Evolutionary conservation across 2,888 invertebrate species (phyloP), one percentile per base, ranked within the genome.

Genomic region (Augochlorella aurata): DNA sequence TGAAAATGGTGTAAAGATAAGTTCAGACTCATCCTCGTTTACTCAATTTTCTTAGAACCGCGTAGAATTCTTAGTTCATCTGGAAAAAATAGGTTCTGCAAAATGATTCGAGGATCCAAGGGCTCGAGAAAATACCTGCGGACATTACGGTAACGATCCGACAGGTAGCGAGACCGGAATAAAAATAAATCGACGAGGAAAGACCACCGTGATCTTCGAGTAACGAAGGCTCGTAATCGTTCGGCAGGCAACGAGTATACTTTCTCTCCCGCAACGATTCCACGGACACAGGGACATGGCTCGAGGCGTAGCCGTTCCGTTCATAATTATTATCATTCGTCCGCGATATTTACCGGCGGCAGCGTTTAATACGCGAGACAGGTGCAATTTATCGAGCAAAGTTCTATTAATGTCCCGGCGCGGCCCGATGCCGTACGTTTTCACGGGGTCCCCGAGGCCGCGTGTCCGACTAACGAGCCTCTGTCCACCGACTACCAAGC

Each of bases 371-470:
- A 74, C 45, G 21, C 50, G 21, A 21, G 68, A 44, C 72, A 68
- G 67, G 54, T 69, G 45, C 18, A 81, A 83, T 83, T 83, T 77
- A 83, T 81, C 74, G 77, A 21, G 65, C 77, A 63, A 10, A n/a
- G 38, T 49, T 50, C 54, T 58, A 68, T 79, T 82, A 74, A 67
- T 49, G 72, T 54, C 24, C n/a, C 38, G 38, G 52, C 58, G 52
- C 1, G 54, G 2, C 58, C n/a, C 49, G 38, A 38, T 29, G 68
- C 44, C 47, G 65, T 84, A 81, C 76, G 69, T 79, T 75, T 38
- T 63, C 76, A 63, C 58, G 47, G 12, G n/a, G 65, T 29, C 18
- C 63, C 45, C 73, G 63, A 47, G 63, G 38, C 70, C 54, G 14
- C 29, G 16, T 21, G 66, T 63, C 21, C 44, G 69, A 38, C 21